Base-by-base conservation (phyloP, 2,113 vertebrate species). In the Cheilinus undulatus region DNA sequence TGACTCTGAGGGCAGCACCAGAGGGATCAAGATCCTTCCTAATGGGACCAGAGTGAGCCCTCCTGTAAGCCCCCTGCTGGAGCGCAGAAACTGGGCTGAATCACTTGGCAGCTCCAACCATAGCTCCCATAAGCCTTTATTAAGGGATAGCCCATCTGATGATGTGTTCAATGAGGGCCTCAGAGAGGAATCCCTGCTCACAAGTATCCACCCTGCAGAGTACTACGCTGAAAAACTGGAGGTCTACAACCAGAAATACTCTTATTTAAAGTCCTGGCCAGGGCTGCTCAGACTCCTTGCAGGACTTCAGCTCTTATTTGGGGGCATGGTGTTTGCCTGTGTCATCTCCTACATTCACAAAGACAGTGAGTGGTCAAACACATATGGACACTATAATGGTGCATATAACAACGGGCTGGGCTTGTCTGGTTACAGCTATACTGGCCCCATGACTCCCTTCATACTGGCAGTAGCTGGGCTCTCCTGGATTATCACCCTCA, bases 401-500 rank as follows among this genome's bases (percentile, higher is more conserved):
- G 12, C 23, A 4, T 74, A 86, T 28, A 85, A 88, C 46, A 91
- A 91, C 2, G 88, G 87, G 3, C 32, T 43, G 1, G 75, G 82
- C 1, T 0, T 66, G 7, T 84, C 84, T 2, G 93, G 92, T 11
- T 92, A 91, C 79, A 83, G 77, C 75, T 95, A 94, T 82, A 88
- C 63, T 0, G 94, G 94, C 2, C 94, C 95, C 0, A 94, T 94
- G 93, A 95, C 94, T 26, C 87, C 91, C 0, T 95, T 95, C 4
- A 81, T 95, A 56, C 69, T 96, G 63, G 91, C 86, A 7, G 85
- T 94, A 42, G 86, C 73, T 0, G 80, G 89, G 26, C 34, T 94
- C 73, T 82, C 73, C 7, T 95, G 94, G 93, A 58, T 95, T 3
- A 62, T 95, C 14, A 93, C 94, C 0, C 17, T 93, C 15, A 48